Evolutionary conservation across 2,113 vertebrate species (phyloP), one percentile per base, ranked within the genome.

Genomic region (Poeciliopsis retropinna): DNA sequence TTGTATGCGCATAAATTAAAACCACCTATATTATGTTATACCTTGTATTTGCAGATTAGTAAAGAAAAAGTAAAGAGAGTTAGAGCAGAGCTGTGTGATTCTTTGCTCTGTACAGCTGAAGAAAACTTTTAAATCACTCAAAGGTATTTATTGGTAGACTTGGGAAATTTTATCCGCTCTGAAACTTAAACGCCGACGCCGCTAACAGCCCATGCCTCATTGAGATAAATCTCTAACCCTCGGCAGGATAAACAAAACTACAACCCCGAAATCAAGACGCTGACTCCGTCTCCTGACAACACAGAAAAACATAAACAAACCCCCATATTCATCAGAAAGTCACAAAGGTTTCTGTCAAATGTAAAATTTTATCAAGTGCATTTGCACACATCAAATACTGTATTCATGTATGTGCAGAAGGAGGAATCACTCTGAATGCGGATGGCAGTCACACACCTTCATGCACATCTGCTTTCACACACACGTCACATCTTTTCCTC

Each of bases 361-460:
- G 19, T 76, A 64, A 76, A 62, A 81, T 65, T 7, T 60, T 32
- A 47, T 61, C 51, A 67, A 72, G 73, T 67, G 73, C 70, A 29
- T 12, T n/a, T 12, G 72, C 63, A 67, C 67, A 75, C 32, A 72
- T 60, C 47, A 80, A 90, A 89, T 88, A 91, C 90, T 88, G 81
- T 72, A 28, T 39, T 37, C n/a, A n/a, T 81, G 60, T 60, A 57
- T 70, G 60, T 75, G 77, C 64, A 60, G 29, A n/a, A 19, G 60
- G 73, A 77, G 31, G 60, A 68, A 70, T 72, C 67, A 65, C 80
- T 80, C 65, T 71, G 70, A 80, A 44, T 68, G 67, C 63, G 32
- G 51, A 72, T 65, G 73, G 44, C 39, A 41, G 67, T 39, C 64
- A n/a, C 67, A 67, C 54, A 84, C 72, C 34, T 63, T 70, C 15